Evolutionary conservation across 2,113 vertebrate species (phyloP).

Genomic region (Sciurus niger): DNA sequence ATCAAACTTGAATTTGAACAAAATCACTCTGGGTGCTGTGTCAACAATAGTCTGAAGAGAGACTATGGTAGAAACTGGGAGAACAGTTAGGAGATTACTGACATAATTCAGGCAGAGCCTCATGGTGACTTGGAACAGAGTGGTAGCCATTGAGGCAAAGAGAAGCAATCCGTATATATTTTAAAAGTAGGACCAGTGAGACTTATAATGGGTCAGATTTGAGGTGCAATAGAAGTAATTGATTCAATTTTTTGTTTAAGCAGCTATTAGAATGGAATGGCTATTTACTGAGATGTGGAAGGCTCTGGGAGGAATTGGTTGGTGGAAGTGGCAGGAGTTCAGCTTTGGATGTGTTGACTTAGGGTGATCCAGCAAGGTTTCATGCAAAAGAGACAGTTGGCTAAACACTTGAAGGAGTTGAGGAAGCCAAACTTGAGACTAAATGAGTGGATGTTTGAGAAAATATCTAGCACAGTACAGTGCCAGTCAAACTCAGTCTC

Average conservation of each 20-base stretch:
- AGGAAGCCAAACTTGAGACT: not conserved
- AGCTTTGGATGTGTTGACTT: not conserved
- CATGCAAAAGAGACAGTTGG: not conserved
- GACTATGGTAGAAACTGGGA: not conserved
- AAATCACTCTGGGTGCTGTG: not conserved
- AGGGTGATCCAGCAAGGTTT: not conserved
- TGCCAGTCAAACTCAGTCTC: not conserved
- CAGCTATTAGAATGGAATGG: not conserved
- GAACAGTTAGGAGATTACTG: not conserved
- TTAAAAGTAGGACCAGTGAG: not conserved
- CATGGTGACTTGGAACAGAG: not conserved
- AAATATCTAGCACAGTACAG: not conserved
- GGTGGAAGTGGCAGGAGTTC: not conserved
- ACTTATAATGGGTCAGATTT: not conserved
- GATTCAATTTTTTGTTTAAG: not conserved
- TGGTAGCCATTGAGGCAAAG: not conserved
- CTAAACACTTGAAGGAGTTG: not conserved
- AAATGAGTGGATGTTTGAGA: not conserved
- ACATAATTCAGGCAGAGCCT: not conserved
- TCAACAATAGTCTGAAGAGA: not conserved
- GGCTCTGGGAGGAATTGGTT: not conserved
- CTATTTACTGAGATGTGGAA: not conserved
- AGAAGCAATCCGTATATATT: not conserved
- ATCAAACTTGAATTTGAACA: not conserved
- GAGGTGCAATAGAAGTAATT: not conserved